Percentiles rank a stretch among this genome's conserved stretches.
phyloP scores from a whole-genome alignment of 2,797 vertebrate species.

The Danio jaintianensis region DNA sequence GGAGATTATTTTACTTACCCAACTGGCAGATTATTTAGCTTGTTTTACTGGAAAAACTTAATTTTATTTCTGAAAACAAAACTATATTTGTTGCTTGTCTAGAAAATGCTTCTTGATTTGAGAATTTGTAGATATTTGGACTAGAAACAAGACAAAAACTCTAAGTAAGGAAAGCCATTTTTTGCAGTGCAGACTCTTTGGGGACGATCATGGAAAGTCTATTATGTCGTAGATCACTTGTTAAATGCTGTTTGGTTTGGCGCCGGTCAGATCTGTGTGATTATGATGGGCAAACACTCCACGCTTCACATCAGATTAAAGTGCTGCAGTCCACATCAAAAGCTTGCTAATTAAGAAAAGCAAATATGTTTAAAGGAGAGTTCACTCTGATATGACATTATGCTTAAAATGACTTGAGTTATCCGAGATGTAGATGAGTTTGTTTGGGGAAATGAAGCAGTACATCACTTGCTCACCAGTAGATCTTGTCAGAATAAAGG shows the following conservation, averaged over 20 bases:
- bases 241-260: constrained; percentile 12
- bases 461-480: too few species aligned
- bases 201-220: constrained; percentile 9
- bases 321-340: neutral
- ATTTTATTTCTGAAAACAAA: too few species aligned
- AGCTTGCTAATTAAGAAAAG: neutral
- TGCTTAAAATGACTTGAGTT: neutral
- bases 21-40: too few species aligned
- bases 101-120: too few species aligned
- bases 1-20: too few species aligned
- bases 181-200: too few species aligned
- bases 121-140: too few species aligned
- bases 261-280: neutral
- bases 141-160: too few species aligned
- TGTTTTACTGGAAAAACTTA: too few species aligned
- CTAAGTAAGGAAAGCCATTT: too few species aligned
- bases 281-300: neutral
- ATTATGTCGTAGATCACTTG: neutral
- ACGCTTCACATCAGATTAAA: neutral
- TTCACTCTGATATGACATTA: neutral
- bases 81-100: too few species aligned
- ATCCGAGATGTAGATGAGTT: neutral
- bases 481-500: too few species aligned
- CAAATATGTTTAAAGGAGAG: neutral
- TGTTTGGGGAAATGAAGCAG: neutral